A percentile compares a stretch with the other conserved stretches of the same genome.
Conservation (phyloP, 2,113 vertebrate species). For the Ardeotis arabs region DNA sequence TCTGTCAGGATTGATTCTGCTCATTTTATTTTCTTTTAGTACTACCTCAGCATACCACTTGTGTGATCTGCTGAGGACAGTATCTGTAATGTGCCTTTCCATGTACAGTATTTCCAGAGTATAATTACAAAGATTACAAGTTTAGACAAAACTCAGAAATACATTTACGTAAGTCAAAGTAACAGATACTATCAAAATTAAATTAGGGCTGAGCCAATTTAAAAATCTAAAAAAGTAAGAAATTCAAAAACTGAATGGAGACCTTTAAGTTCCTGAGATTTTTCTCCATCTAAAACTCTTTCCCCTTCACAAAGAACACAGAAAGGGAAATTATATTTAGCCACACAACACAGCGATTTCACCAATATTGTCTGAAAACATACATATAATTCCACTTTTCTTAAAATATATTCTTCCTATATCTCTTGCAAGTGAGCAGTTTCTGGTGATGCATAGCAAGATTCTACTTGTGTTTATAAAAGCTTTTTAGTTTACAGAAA, state of each 20-base stretch:
- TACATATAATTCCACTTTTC: constrained; percentile 1
- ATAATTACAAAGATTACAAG: neutral
- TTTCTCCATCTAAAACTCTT: neutral
- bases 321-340: constrained; percentile 31
- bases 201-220: neutral
- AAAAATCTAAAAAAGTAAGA: neutral
- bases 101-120: neutral
- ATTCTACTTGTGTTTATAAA: constrained; percentile 55
- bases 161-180: constrained; percentile 15
- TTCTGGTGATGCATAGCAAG: constrained; percentile 62
- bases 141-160: constrained; percentile 31
- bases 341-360: neutral
- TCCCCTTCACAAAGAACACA: constrained; percentile 1
- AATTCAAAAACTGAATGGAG: neutral
- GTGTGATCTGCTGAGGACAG: neutral
- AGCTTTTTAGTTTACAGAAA: constrained; percentile 33
- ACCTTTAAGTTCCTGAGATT: constrained; percentile 52
- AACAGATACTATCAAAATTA: constrained; percentile 38
- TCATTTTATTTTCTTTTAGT: neutral
- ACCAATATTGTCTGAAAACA: constrained; percentile 19
- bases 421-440: constrained; percentile 40
- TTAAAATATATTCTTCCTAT: constrained; percentile 9
- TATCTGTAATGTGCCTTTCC: neutral
- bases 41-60: neutral
- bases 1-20: neutral